Base-by-base conservation (phyloP, 1,140 invertebrate genomes). In the Leptinotarsa lineolata region DNA sequence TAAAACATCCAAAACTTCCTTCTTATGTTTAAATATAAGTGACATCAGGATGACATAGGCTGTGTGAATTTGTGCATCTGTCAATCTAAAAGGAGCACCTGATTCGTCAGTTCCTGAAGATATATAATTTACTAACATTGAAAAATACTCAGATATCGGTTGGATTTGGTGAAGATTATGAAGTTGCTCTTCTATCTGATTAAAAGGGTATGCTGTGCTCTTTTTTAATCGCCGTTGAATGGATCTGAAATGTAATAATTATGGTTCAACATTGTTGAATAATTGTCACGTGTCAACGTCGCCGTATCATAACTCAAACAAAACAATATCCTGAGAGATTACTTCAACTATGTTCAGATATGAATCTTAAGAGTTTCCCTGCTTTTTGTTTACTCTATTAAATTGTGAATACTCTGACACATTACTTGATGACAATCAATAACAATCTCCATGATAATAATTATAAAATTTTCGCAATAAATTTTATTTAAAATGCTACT, bases 161-260 rank as follows among this genome's bases (percentile, higher is more conserved):
- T 66, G 59, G 6, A 77, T 48, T 68, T 80, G 76, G 24, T 70
- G 71, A 2, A 81, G 61, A 68, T 77, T 78, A 18, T 39, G 45
- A 63, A 76, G 59, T 13, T 78, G 54, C 13, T 39, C 61, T 48
- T 79, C 74, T 45, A 79, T 72, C 13, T 72, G 70, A 59, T 60
- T 48, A 12, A 21, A 54, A 13, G 30, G 13, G 11, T 16, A 13
- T 16, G 22, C 22, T 6, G n/a, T 15, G 15, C 5, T 12, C 16
- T 68, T 74, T 18, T 70, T 74, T 21, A 72, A 70, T 45, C 78
- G 71, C 18, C 77, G 69, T n/a, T 69, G 67, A n/a, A 80, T 46
- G 0, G 68, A 70, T 63, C 75, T 76, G 24, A 30, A 74, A 54
- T 54, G 16, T 54, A 15, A 54, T 54, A 54, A 16, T 16, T n/a